Evolutionary conservation across 2,888 invertebrate species (phyloP), one percentile per base, ranked within the genome.

Genomic region (Perizoma flavofasciatum): DNA sequence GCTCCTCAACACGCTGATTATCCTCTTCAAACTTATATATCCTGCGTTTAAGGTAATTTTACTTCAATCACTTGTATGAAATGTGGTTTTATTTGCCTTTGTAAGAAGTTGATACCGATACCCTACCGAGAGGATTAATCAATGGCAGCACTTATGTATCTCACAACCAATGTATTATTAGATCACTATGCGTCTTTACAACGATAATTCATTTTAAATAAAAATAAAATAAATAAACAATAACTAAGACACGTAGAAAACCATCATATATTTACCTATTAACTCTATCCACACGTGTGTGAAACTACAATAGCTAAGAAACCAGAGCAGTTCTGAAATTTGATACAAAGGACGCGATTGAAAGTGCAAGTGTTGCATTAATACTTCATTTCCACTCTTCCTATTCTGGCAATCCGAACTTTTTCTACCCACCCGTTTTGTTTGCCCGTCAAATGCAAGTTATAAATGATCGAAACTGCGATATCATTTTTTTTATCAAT

Each of bases 281-380:
- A 60, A 72, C 49, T 54, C 54, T 43, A 46, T 68, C 58, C 61
- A 61, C 73, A 75, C 72, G 74, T 77, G 70, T 71, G 69, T 59
- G 51, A 32, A 45, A 68, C 67, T 61, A 78, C 74, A 75, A 74
- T 75, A 66, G 75, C 37, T 63, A 57, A 65, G 81, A 77, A 83
- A 84, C 78, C 79, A 71, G 77, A 82, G 75, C 66, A 68, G 62
- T 62, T 69, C 65, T 68, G 85, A 75, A 79, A 85, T 76, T 69
- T 66, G 81, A 82, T 72, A 79, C 79, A 78, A 81, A 79, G 75
- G 78, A 75, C 77, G 72, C 79, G 77, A 81, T 82, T 76, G 89
- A 92, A 91, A 92, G 91, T 89, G 92, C 91, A 92, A 92, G 92
- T 92, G 92, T 90, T 86, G 82, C 88, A 85, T 89, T 86, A 88